Evolutionary conservation across 2,888 invertebrate genomes (phyloP).

Genomic region (Noctua pronuba): DNA sequence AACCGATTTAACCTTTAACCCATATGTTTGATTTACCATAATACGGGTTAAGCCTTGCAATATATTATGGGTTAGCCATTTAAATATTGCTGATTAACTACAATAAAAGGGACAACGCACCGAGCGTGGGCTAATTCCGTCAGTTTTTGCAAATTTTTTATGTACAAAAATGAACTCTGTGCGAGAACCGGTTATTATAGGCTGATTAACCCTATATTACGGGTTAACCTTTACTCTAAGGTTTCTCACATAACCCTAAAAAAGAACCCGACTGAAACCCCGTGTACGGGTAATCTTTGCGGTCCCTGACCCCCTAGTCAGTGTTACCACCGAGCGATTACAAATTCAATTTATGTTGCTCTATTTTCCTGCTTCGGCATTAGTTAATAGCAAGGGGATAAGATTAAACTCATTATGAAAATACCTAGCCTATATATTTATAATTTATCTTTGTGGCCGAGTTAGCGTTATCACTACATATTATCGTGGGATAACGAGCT

Average conservation of each 20-base stretch:
- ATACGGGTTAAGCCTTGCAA: not conserved
- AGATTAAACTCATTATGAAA: conserved; percentile 24
- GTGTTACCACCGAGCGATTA: not conserved
- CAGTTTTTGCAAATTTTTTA: not conserved
- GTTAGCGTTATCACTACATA: conserved; percentile 40
- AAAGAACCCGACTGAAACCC: no score
- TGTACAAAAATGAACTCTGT: not conserved
- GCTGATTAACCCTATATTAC: not conserved
- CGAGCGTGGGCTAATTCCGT: not conserved
- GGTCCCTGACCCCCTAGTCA: not conserved
- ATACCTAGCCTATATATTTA: conserved; percentile 7
- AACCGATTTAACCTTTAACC: not conserved
- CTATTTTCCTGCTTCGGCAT: conserved; percentile 4
- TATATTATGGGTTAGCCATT: no score
- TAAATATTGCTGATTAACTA: no score
- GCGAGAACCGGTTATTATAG: not conserved
- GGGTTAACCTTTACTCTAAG: not conserved
- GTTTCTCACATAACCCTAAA: not conserved
- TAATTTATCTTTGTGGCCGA: conserved; percentile 49
- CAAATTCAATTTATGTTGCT: not conserved
- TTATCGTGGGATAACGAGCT: conserved; percentile 29
- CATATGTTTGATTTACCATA: not conserved
- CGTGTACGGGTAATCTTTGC: not conserved
- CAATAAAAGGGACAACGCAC: no score
- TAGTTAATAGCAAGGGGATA: conserved; percentile 20